Conservation (phyloP, 2,888 invertebrate species). For the Prenolepis imparis region DNA sequence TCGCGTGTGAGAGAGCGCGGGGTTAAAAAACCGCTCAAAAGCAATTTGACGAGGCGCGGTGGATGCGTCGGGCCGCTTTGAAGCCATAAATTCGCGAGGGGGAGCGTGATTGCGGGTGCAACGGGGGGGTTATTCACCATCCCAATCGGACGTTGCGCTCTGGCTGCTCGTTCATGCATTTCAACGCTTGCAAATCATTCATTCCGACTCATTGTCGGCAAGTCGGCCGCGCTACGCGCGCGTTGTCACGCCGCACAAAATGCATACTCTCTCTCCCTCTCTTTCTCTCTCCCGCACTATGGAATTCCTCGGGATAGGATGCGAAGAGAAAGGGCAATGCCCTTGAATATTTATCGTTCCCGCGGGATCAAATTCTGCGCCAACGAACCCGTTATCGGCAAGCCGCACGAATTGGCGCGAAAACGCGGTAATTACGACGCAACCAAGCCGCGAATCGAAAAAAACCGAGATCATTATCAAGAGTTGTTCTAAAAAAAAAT, state of each 20-base stretch:
- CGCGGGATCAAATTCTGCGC: constrained; percentile 73
- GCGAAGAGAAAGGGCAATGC: constrained; percentile 45
- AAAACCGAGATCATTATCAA: constrained; percentile 31
- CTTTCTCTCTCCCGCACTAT: constrained; percentile 29
- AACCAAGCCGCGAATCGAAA: constrained; percentile 35
- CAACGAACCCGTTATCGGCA: constrained; percentile 68
- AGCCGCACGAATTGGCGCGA: constrained; percentile 39
- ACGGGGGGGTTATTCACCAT: constrained; percentile 59
- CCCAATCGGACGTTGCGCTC: constrained; percentile 78
- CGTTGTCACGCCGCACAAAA: constrained; percentile 67
- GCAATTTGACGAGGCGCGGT: constrained; percentile 75
- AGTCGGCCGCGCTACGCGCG: constrained; percentile 69
- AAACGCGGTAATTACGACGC: constrained; percentile 45
- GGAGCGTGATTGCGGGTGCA: constrained; percentile 59
- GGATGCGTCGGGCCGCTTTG: constrained; percentile 75
- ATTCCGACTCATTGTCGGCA: constrained; percentile 78
- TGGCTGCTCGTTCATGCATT: constrained; percentile 78
- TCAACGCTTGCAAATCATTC: constrained; percentile 79
- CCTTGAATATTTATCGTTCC: constrained; percentile 78
- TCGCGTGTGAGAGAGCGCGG: constrained; percentile 47
- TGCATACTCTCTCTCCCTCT: constrained; percentile 31
- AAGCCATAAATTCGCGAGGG: constrained; percentile 74
- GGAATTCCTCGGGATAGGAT: constrained; percentile 69
- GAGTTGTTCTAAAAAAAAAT: constrained; percentile 15
- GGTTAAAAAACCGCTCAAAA: constrained; percentile 75